A percentile compares a stretch with the other conserved stretches of the same genome.
phyloP scores from a whole-genome alignment of 2,113 vertebrate species.

The Spilogale gracilis region DNA sequence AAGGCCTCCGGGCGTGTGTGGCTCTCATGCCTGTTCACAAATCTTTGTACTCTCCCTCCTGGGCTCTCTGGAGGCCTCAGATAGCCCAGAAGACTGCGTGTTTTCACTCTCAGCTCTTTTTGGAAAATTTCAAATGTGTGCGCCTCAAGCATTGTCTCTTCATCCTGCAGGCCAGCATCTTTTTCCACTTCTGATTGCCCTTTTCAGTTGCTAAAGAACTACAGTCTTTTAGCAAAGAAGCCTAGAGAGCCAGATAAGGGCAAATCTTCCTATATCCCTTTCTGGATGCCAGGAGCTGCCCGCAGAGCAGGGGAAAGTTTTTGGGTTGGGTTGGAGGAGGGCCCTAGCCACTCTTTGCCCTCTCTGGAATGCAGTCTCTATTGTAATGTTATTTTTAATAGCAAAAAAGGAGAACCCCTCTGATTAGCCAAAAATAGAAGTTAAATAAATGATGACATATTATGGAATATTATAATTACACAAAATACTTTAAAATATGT shows the following conservation, averaged over 20 bases:
- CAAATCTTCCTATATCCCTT: neutral
- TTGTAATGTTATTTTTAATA: conserved; percentile 7
- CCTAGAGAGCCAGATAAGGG: conserved; percentile 85
- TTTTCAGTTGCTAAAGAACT: conserved; percentile 93
- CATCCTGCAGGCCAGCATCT: conserved; percentile 88
- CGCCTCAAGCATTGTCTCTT: conserved; percentile 95
- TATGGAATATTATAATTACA: neutral
- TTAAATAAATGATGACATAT: neutral
- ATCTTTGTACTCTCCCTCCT: conserved; percentile 97
- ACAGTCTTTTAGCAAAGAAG: conserved; percentile 94
- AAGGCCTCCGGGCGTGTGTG: conserved; percentile 95
- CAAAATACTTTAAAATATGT: neutral
- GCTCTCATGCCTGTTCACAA: conserved; percentile 95
- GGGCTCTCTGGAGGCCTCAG: conserved; percentile 93
- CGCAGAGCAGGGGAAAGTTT: neutral
- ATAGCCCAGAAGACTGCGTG: conserved; percentile 95
- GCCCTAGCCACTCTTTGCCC: neutral
- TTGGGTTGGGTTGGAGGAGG: neutral
- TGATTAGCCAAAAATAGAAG: neutral
- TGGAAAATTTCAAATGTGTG: conserved; percentile 98
- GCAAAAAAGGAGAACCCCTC: neutral
- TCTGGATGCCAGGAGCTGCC: neutral
- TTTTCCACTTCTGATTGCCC: conserved; percentile 90
- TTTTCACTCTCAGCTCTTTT: conserved; percentile 96
- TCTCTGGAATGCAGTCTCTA: neutral